A percentile compares a stretch with the other conserved stretches of the same genome.
phyloP scores from a whole-genome alignment of 2,888 invertebrate species.

The Epinotia ramella region DNA sequence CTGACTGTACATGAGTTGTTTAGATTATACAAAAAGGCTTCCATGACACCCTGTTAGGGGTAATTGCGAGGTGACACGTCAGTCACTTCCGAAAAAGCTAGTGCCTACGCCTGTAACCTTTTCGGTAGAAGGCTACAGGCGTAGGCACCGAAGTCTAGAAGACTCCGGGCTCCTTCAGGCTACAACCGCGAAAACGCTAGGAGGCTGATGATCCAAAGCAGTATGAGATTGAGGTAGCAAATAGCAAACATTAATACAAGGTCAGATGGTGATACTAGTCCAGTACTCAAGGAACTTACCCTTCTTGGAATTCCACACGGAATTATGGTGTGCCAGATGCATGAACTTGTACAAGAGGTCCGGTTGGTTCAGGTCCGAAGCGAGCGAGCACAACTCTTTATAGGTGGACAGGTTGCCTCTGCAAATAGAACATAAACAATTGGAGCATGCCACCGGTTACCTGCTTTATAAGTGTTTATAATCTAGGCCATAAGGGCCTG shows the following conservation, averaged over 20 bases:
- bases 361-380: slow-evolving; percentile 97
- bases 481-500: not conserved
- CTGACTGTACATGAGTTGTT: too few relatives aligned
- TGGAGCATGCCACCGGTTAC: slow-evolving; percentile 8
- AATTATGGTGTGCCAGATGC: slow-evolving; percentile 97
- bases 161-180: not conserved
- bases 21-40: too few relatives aligned
- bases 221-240: not conserved
- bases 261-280: not conserved
- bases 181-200: too few relatives aligned
- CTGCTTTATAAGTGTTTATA: too few relatives aligned
- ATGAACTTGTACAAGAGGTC: slow-evolving; percentile 98
- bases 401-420: slow-evolving; percentile 96
- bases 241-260: not conserved
- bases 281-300: slow-evolving; percentile 63
- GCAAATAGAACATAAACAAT: slow-evolving; percentile 56
- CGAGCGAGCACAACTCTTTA: slow-evolving; percentile 96
- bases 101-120: too few relatives aligned
- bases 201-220: not conserved
- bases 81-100: not conserved
- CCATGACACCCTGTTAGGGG: too few relatives aligned
- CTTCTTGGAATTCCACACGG: slow-evolving; percentile 97
- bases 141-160: too few relatives aligned
- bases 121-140: too few relatives aligned
- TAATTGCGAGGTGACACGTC: too few relatives aligned